Percentiles rank a stretch among this genome's conserved stretches.
phyloP scores from a whole-genome alignment of 2,888 invertebrate species.

The Odontomyia ornata region DNA sequence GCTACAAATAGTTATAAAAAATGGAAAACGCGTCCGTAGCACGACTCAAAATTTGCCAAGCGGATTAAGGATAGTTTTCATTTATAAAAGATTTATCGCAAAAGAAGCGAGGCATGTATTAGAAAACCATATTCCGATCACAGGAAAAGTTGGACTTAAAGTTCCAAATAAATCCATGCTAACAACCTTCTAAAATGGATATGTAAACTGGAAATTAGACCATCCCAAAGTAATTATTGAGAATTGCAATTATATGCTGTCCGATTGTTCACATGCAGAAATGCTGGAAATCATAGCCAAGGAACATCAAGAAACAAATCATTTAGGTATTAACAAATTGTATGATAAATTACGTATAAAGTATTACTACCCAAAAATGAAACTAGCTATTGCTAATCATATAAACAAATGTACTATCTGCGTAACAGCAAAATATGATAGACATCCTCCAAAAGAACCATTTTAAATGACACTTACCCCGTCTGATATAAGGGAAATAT shows the following conservation, averaged over 20 bases:
- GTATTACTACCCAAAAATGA: too few species aligned
- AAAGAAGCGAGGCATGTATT: neutral
- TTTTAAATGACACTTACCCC: too few species aligned
- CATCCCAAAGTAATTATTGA: neutral
- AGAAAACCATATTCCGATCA: neutral
- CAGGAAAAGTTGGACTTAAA: neutral
- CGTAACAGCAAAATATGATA: too few species aligned
- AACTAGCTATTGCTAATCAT: too few species aligned
- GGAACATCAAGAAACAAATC: neutral
- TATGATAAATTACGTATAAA: neutral
- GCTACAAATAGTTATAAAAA: neutral
- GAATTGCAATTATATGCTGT: neutral
- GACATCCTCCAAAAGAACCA: too few species aligned
- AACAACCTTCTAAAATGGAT: too few species aligned
- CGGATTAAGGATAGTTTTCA: too few species aligned
- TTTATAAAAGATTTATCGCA: too few species aligned
- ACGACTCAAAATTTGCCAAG: too few species aligned
- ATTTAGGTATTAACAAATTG: neutral
- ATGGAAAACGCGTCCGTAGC: neutral
- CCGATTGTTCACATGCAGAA: neutral
- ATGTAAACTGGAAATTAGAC: neutral
- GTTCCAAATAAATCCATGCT: neutral
- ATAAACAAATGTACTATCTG: too few species aligned
- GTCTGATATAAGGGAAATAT: too few species aligned
- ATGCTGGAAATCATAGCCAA: neutral